Evolutionary conservation across 2,113 vertebrate genomes (phyloP).

Genomic region (Pungitius pungitius): DNA sequence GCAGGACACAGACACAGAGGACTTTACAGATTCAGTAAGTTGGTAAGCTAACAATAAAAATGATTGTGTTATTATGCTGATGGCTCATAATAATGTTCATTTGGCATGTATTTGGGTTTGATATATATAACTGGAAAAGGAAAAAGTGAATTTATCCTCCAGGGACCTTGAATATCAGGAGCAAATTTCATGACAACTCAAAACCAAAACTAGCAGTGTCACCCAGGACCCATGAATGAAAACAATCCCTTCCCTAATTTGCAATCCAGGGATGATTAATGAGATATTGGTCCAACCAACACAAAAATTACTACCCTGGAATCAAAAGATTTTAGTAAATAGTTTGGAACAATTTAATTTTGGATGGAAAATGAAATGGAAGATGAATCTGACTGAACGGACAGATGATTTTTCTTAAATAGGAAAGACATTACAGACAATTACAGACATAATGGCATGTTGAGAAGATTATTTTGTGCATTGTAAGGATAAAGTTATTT

Average conservation of each 20-base stretch:
- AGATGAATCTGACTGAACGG: neutral
- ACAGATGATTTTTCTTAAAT: neutral
- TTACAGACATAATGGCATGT: neutral
- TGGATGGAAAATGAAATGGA: neutral
- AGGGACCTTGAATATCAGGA: neutral
- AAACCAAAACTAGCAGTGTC: neutral
- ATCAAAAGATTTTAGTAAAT: neutral
- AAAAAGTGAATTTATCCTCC: neutral
- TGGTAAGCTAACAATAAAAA: neutral
- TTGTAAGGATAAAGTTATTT: neutral
- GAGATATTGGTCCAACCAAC: neutral
- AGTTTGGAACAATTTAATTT: neutral
- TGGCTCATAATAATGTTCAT: neutral
- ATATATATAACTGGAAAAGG: too few species aligned
- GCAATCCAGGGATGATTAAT: neutral
- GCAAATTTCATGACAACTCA: neutral
- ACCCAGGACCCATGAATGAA: neutral
- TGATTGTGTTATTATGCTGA: neutral
- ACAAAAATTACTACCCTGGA: neutral
- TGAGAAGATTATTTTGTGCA: neutral
- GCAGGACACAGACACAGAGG: conserved; percentile 35
- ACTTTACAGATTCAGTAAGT: neutral
- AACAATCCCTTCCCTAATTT: too few species aligned
- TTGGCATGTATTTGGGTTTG: neutral
- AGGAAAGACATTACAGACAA: neutral